phyloP scores from a whole-genome alignment of 2,113 vertebrate genomes.

The Pimephales promelas region DNA sequence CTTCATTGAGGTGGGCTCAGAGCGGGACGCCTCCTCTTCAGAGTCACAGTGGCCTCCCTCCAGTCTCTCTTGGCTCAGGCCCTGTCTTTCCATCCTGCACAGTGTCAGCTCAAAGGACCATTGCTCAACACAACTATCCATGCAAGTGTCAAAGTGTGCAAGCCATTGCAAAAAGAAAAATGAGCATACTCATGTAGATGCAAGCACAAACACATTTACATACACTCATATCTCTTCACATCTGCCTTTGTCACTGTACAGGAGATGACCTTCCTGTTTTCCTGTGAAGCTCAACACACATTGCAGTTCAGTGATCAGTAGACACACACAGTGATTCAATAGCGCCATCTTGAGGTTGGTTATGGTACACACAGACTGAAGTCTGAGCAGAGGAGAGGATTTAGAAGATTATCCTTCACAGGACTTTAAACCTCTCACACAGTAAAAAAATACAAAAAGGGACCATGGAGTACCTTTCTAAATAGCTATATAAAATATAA shows the following conservation, averaged over 20 bases:
- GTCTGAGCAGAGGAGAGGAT: not conserved
- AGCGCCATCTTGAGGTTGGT: conserved; percentile 37
- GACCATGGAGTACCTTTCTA: not conserved
- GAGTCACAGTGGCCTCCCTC: conserved; percentile 49
- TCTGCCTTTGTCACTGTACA: conserved; percentile 10
- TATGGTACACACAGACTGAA: not conserved
- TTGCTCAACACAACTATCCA: conserved; percentile 38
- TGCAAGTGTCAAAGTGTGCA: conserved; percentile 48
- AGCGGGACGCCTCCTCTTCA: conserved; percentile 29
- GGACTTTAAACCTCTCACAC: not conserved
- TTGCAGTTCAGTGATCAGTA: not conserved
- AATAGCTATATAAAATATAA: not conserved
- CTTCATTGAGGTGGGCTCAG: not conserved
- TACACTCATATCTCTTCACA: conserved; percentile 13
- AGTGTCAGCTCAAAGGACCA: conserved; percentile 49
- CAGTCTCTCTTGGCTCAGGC: conserved; percentile 56
- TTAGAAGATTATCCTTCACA: not conserved
- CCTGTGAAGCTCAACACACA: not conserved
- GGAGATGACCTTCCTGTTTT: conserved; percentile 5
- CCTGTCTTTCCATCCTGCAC: conserved; percentile 61
- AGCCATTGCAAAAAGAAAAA: conserved; percentile 10
- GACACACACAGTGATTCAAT: not conserved
- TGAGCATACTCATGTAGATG: conserved; percentile 19
- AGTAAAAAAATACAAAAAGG: not conserved
- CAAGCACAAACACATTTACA: conserved; percentile 15